Evolutionary conservation across 1,140 invertebrate genomes (phyloP).

Genomic region (Drosophila suzukii): DNA sequence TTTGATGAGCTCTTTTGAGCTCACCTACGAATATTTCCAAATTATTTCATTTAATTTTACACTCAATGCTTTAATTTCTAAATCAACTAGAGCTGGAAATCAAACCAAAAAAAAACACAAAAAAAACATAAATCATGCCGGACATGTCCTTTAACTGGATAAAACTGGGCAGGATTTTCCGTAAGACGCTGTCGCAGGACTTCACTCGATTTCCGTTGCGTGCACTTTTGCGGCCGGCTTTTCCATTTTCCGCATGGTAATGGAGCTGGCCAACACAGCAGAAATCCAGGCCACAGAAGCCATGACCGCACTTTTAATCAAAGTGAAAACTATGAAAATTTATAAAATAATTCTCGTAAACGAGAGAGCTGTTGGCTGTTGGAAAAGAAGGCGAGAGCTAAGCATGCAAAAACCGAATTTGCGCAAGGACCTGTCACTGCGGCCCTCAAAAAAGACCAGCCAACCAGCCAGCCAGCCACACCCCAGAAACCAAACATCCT

Average conservation of each 20-base stretch:
- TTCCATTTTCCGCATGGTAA: constrained; percentile 47
- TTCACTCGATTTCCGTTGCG: constrained; percentile 38
- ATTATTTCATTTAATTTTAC: too few relatives aligned
- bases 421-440: constrained; percentile 43
- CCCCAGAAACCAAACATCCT: constrained; percentile 40
- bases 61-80: too few relatives aligned
- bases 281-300: constrained; percentile 64
- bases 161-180: constrained; percentile 5
- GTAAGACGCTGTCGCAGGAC: constrained; percentile 21
- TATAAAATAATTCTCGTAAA: constrained; percentile 74
- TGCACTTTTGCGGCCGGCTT: constrained; percentile 43
- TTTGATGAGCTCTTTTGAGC: too few relatives aligned
- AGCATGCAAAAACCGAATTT: constrained; percentile 55
- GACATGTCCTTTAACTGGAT: not conserved
- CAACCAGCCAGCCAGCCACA: constrained; percentile 1
- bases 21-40: too few relatives aligned
- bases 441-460: constrained; percentile 18
- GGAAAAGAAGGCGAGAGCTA: constrained; percentile 16
- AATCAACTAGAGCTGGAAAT: not conserved
- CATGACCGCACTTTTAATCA: constrained; percentile 81
- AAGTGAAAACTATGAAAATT: constrained; percentile 81
- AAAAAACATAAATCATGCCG: not conserved
- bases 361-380: constrained; percentile 11
- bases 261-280: constrained; percentile 55
- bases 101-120: not conserved